Evolutionary conservation across 2,797 vertebrate genomes (phyloP).

Genomic region (Rhabdomys pumilio): DNA sequence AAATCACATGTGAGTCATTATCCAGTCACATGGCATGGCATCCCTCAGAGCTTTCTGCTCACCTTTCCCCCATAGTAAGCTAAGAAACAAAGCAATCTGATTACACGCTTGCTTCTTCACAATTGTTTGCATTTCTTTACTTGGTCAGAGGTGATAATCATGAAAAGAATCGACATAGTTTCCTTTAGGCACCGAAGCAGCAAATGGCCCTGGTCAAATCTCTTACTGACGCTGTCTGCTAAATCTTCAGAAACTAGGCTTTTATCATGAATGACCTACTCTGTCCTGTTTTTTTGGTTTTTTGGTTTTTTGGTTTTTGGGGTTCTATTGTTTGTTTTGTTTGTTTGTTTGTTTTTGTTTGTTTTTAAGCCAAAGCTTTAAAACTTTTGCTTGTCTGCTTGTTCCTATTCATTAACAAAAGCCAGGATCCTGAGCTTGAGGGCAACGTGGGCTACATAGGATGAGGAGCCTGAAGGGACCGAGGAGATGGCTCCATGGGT

Average conservation of each 20-base stretch:
- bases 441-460: background rate
- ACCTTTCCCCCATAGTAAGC: background rate
- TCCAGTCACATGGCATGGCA: background rate
- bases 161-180: background rate
- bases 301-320: too few species aligned
- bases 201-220: background rate
- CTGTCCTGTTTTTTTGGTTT: background rate
- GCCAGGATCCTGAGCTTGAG: background rate
- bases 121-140: constrained; percentile 10
- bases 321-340: too few species aligned
- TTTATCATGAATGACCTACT: background rate
- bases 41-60: background rate
- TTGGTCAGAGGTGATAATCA: background rate
- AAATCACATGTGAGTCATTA: constrained; percentile 13
- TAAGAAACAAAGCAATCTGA: constrained; percentile 31
- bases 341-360: background rate
- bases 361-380: background rate
- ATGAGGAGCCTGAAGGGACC: background rate
- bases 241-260: background rate
- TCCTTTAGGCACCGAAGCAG: background rate
- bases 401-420: background rate
- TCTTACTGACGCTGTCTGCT: background rate
- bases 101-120: background rate
- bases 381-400: background rate
- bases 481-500: background rate